These are phyloP conservation scores for Poecile atricapillus DNA, from an alignment of 2,113 vertebrate genomes.

Conservation along the genomic window DNA sequence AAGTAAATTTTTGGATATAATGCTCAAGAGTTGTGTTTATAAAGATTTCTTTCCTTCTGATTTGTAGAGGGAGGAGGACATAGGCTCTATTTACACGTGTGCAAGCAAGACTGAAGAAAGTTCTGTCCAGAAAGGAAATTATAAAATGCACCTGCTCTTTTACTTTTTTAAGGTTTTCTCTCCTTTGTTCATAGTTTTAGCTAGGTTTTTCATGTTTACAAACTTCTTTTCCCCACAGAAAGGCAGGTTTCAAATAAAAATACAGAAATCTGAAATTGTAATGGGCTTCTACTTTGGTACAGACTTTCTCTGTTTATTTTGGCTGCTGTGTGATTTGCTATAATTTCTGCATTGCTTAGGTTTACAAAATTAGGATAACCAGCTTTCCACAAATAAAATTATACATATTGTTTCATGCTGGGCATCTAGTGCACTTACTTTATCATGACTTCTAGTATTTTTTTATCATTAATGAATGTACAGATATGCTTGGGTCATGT, in stretches of 20 bases:
- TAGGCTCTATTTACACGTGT: neutral
- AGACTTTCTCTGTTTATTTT: constrained; percentile 5
- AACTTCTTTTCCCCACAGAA: neutral
- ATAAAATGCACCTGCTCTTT: neutral
- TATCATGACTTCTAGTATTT: neutral
- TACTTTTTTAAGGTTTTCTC: neutral
- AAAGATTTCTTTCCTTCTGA: neutral
- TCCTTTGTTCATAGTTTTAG: neutral
- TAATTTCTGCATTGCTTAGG: neutral
- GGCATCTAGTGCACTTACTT: neutral
- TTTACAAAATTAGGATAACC: neutral
- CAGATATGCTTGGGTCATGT: neutral
- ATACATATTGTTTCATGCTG: neutral
- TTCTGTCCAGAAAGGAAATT: neutral
- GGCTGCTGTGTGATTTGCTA: neutral
- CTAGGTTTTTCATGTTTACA: neutral
- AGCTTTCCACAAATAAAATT: neutral
- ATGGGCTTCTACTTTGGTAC: neutral
- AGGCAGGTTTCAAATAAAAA: neutral
- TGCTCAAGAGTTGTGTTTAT: neutral
- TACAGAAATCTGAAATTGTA: neutral
- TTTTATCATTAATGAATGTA: neutral
- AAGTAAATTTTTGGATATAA: neutral
- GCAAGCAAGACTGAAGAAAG: neutral
- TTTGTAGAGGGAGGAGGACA: neutral